These are phyloP conservation scores for Aplidium turbinatum DNA, from an alignment of 23 tunicate species.

Conservation along the genomic window DNA sequence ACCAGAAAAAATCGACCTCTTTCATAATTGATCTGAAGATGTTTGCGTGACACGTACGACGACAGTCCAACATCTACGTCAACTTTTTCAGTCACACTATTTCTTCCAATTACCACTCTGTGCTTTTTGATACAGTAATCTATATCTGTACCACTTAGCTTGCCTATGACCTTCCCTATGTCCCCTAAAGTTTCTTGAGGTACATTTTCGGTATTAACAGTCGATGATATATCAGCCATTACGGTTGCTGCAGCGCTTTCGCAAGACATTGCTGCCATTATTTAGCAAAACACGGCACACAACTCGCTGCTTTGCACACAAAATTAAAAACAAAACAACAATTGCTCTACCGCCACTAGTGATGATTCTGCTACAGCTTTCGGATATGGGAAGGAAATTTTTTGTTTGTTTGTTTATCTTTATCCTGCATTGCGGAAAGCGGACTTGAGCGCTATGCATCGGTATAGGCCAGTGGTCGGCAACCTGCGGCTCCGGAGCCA, in stretches of 20 bases:
- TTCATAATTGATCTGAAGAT: conserved; percentile 51
- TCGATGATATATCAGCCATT: conserved; percentile 26
- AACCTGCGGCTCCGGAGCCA: too few species aligned
- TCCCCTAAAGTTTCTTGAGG: conserved; percentile 1
- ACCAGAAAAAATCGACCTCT: conserved; percentile 56
- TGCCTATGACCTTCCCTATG: conserved; percentile 26
- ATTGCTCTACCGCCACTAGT: conserved; percentile 53
- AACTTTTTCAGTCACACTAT: conserved; percentile 73
- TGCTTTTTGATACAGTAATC: conserved; percentile 68
- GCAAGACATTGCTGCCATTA: conserved; percentile 45
- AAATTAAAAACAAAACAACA: conserved; percentile 59
- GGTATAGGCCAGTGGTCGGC: too few species aligned
- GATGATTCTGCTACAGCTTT: too few species aligned
- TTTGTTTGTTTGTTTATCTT: too few species aligned
- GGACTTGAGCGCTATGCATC: too few species aligned
- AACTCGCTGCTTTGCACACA: conserved; percentile 52
- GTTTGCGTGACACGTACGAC: conserved; percentile 85
- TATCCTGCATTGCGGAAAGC: too few species aligned
- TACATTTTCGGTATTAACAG: conserved; percentile 3
- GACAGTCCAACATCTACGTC: conserved; percentile 72
- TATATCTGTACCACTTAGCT: conserved; percentile 71
- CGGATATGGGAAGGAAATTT: too few species aligned
- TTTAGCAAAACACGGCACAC: conserved; percentile 38
- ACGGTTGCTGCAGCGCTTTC: conserved; percentile 39
- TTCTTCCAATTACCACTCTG: conserved; percentile 79